Base-by-base conservation (phyloP, 2,797 vertebrate species). In the Craterocephalus amniculus region DNA sequence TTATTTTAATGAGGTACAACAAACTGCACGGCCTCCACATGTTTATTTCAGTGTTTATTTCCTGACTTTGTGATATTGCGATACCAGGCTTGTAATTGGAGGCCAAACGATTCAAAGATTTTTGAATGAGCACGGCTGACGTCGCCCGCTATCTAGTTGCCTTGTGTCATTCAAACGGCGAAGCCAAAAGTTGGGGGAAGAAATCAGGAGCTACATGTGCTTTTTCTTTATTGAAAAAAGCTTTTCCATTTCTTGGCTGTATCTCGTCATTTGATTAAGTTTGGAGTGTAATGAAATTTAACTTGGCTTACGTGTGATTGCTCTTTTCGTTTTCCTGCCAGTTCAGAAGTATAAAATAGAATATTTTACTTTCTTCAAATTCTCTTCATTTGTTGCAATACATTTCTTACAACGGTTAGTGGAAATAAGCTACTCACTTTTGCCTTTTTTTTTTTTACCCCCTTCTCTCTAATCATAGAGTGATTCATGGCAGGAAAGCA, bases 41-140 rank as follows among this genome's bases (percentile, higher is more conserved):
- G 83, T 89, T 91, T 91, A 76, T 81, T 72, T 86, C 74, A 52
- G 27, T 83, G 83, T 93, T 87, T 91, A 82, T 88, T 87, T 89
- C 68, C 78, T 84, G 72, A 45, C 35, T 72, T 80, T 82, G 81
- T 83, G 77, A 78, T 78, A 81, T 63, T 58, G 71, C 71, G 38
- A 62, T 43, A 63, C 52, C 60, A 55, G 58, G 66, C 61, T 69
- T 45, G 24, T 56, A 72, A 78, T 83, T 74, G 76, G n/a, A 70
- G 54, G 48, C 61, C 31, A 38, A 69, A 72, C 64, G 75, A 67
- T n/a, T n/a, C 45, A 45, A 24, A 49, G 62, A 64, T 78, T 72
- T 54, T 68, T 12, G 26, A 70, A 38, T 35, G 38, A 43, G 75
- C 71, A 34, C 4, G 27, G 24, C 43, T 64, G 64, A 73, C 34